phyloP scores from a whole-genome alignment of 2,113 vertebrate species.

The Catharus fuscescens region DNA sequence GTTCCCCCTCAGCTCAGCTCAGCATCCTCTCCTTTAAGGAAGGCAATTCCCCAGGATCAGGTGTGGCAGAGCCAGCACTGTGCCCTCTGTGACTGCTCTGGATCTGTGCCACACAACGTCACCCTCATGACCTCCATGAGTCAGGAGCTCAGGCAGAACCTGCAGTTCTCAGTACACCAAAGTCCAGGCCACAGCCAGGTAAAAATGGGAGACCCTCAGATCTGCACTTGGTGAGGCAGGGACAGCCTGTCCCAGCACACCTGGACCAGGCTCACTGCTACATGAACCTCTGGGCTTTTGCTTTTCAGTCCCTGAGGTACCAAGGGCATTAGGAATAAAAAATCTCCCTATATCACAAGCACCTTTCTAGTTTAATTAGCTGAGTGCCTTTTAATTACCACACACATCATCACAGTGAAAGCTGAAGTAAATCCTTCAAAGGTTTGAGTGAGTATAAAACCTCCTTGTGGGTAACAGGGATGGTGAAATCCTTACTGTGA shows the following conservation, averaged over 20 bases:
- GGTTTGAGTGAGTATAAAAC: background rate
- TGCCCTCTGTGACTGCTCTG: background rate
- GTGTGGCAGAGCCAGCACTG: background rate
- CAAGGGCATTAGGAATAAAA: background rate
- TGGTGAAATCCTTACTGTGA: background rate
- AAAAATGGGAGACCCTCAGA: background rate
- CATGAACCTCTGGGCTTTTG: background rate
- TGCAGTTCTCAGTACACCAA: background rate
- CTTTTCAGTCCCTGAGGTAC: background rate
- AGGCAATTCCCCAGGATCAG: background rate
- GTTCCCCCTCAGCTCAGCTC: background rate
- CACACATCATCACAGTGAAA: background rate
- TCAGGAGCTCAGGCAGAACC: background rate
- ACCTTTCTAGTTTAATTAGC: background rate
- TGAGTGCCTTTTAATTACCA: background rate
- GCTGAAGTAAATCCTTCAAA: background rate
- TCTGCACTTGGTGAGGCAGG: background rate
- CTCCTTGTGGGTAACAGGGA: background rate
- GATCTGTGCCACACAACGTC: background rate
- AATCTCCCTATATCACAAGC: background rate
- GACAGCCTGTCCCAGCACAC: background rate
- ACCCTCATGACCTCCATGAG: background rate
- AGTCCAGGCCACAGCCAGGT: background rate
- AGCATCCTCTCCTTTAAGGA: accelerated
- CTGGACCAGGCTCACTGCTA: background rate